Percentiles rank a stretch among this genome's conserved stretches.
phyloP scores from a whole-genome alignment of 2,888 invertebrate species.

The Thalpophila matura region DNA sequence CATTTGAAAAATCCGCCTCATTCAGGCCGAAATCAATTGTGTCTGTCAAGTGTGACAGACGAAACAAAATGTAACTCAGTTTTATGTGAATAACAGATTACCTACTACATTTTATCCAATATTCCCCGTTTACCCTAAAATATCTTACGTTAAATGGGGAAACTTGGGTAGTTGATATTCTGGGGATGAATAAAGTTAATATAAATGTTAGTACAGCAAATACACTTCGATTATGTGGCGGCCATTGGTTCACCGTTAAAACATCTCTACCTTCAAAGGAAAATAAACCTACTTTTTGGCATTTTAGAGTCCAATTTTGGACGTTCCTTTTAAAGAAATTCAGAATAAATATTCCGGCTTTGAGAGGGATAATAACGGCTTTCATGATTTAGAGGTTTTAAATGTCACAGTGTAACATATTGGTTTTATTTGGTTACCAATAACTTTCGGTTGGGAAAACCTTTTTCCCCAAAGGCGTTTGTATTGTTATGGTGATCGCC shows the following conservation, averaged over 20 bases:
- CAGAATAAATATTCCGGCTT: slow-evolving; percentile 11
- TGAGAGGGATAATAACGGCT: slow-evolving; percentile 14
- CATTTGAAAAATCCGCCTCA: too few relatives aligned
- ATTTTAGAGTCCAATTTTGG: not conserved
- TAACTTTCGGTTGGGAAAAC: slow-evolving; percentile 22
- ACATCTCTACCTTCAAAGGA: not conserved
- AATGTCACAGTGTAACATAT: slow-evolving; percentile 29
- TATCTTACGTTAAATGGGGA: slow-evolving; percentile 1
- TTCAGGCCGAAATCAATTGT: too few relatives aligned
- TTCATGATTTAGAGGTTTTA: slow-evolving; percentile 42
- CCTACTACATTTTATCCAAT: not conserved
- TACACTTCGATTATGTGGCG: not conserved
- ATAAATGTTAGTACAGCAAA: slow-evolving; percentile 21
- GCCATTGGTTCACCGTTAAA: not conserved
- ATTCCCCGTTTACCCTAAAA: slow-evolving; percentile 5
- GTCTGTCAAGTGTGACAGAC: too few relatives aligned
- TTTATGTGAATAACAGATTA: not conserved
- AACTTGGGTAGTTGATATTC: slow-evolving; percentile 22
- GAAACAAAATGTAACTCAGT: not conserved
- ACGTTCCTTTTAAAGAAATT: not conserved
- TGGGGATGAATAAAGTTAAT: slow-evolving; percentile 4
- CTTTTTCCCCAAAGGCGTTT: not conserved
- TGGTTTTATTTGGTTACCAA: slow-evolving; percentile 38
- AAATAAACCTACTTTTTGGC: not conserved
- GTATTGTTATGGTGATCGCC: not conserved